A percentile compares a stretch with the other conserved stretches of the same genome.
Evolutionary conservation across 2,888 invertebrate genomes (phyloP).

Genomic region (Ganaspis brasiliensis): DNA sequence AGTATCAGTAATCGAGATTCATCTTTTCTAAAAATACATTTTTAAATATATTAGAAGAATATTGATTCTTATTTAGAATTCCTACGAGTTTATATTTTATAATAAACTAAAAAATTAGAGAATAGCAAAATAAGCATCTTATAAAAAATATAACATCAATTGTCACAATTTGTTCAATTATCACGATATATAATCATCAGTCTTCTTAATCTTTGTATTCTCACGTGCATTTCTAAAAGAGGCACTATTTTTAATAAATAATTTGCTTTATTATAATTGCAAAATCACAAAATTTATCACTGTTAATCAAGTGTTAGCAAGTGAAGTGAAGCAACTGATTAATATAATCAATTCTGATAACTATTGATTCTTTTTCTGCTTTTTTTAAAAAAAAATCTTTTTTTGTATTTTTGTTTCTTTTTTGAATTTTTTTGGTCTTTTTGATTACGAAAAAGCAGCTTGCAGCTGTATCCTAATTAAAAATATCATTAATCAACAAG

Average conservation of each 20-base stretch:
- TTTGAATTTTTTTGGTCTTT: too few relatives aligned
- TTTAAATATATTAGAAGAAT: too few relatives aligned
- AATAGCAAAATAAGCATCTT: conserved; percentile 66
- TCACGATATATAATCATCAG: conserved; percentile 71
- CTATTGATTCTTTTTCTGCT: too few relatives aligned
- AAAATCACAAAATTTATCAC: conserved; percentile 14
- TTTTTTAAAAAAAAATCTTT: too few relatives aligned
- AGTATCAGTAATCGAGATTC: too few relatives aligned
- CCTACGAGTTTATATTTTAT: too few relatives aligned
- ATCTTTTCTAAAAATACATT: too few relatives aligned
- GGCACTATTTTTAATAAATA: conserved; percentile 34
- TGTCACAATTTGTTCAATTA: conserved; percentile 65
- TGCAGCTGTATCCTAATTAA: neutral
- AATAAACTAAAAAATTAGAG: neutral
- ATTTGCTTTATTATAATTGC: neutral
- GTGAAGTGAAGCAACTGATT: neutral
- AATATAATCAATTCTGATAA: too few relatives aligned
- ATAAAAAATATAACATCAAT: conserved; percentile 73
- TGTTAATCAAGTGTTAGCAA: neutral
- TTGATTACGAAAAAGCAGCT: neutral
- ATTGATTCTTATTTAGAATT: too few relatives aligned
- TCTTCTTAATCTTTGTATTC: conserved; percentile 63
- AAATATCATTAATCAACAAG: conserved; percentile 6
- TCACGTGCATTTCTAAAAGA: neutral
- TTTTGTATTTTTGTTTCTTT: too few relatives aligned